phyloP scores from a whole-genome alignment of 2,888 invertebrate species.

The Asteroscopus sphinx region DNA sequence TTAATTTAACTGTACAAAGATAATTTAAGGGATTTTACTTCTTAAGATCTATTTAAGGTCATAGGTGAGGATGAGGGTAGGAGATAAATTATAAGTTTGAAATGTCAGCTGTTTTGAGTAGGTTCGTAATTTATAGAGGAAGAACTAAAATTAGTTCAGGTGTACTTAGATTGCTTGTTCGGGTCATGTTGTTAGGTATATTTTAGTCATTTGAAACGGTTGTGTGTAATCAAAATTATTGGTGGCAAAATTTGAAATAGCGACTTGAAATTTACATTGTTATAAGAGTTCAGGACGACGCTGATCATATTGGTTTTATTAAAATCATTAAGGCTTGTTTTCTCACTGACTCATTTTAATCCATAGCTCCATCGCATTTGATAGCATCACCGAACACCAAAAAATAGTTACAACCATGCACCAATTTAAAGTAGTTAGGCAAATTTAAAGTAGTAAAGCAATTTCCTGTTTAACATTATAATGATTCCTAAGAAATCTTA shows the following conservation, averaged over 20 bases:
- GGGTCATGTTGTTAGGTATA: neutral
- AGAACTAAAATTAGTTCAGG: neutral
- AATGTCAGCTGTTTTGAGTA: conserved; percentile 24
- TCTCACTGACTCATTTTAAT: no score
- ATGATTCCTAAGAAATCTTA: neutral
- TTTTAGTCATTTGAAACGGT: neutral
- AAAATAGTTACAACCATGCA: no score
- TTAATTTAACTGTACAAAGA: conserved; percentile 76
- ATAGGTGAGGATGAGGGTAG: conserved; percentile 36
- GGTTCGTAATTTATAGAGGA: conserved; percentile 13
- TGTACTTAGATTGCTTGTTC: neutral
- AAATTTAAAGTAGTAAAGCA: no score
- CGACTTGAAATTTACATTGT: no score
- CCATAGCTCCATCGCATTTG: no score
- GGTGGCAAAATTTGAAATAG: no score
- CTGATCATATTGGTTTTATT: no score
- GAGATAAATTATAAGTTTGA: conserved; percentile 46
- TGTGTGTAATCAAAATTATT: neutral
- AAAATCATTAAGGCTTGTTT: no score
- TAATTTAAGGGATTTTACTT: conserved; percentile 73
- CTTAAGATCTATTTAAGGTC: conserved; percentile 59
- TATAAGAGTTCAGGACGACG: no score
- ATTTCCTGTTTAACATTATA: conserved; percentile 1
- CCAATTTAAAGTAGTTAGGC: no score
- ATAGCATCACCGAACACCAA: no score